Evolutionary conservation across 2,888 invertebrate species (phyloP), one percentile per base, ranked within the genome.

Genomic region (Aporophyla nigra): DNA sequence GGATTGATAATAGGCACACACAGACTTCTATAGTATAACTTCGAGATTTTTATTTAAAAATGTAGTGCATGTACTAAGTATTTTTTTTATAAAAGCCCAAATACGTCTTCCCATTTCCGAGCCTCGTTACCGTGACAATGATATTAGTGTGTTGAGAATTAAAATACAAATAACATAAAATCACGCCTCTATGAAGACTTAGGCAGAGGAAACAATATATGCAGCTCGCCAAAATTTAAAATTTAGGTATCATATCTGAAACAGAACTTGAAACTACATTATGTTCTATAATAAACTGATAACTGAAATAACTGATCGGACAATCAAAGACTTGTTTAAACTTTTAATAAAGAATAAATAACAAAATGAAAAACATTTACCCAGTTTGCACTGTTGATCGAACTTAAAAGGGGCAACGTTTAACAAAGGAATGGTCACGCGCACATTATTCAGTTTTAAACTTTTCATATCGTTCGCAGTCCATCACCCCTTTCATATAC

Each of bases 351-450:
- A 69, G 24, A 77, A 62, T 19, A 69, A 68, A 90, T 89, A 84
- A 90, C 85, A 90, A 86, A 86, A 89, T 89, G 83, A 89, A 86
- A 91, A 87, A 87, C 86, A 88, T 87, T 87, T 83, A 84, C 77
- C 76, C 58, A 79, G 73, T 83, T 70, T 61, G 49, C 70, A 73
- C 33, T 79, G 72, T 83, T 81, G 74, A 80, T 82, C 56, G 27
- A 77, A 83, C 67, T 80, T 84, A 71, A 80, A 82, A 83, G 70
- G 85, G 80, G 65, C 40, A 68, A 69, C 63, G 61, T 71, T 46
- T 74, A 86, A 90, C 90, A 90, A 90, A 85, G 89, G 86, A 85
- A 83, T 86, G 92, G 93, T 91, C 96, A 93, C 95, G 95, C 94
- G 93, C 91, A 87, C 89, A 86, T 91, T 93, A 91, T 94, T 79